Evolutionary conservation across 2,888 invertebrate genomes (phyloP), one percentile per base, ranked within the genome.

Genomic region (Ornithoptera priamus): DNA sequence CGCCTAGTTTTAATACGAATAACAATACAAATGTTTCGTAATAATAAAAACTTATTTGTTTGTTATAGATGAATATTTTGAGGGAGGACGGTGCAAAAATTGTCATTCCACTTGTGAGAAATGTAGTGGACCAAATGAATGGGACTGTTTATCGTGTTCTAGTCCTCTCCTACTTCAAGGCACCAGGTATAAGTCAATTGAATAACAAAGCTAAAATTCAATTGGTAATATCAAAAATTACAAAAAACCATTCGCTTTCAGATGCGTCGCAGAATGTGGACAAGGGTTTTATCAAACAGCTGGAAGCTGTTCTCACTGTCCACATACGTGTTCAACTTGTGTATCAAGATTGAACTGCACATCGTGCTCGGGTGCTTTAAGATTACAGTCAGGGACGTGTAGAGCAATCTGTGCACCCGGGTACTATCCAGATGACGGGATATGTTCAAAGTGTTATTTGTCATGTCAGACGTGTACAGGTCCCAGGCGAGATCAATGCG

Each of bases 401-500:
- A 93, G 96, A 71, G 95, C 95, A 2, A 95, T 95, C 0, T 97
- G 97, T 80, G 96, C 96, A 20, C 93, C 82, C 76, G 97, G 97
- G 10, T 97, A 97, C 85, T 97, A 96, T 88, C 97, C 97, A 78
- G 97, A 97, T 84, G 94, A 96, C 69, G 97, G 97, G 18, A 94
- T 95, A 57, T 97, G 97, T 85, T 94, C 96, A 60, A 95, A 96
- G 80, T 97, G 97, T 82, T 96, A 97, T 81, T 93, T 97, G 73
- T 96, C 96, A 63, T 97, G 97, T 84, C 95, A 95, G 84, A 97
- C 97, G 17, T 97, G 97, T 84, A 90, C 96, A 71, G 97, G 97
- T 1, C 97, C 97, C 0, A 94, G 96, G 75, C 94, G 96, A 73
- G 96, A 97, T 82, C 97, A 97, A 80, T 97, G 97, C 81, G 97